Percentiles rank a stretch among this genome's conserved stretches.
phyloP scores from a whole-genome alignment of 1,140 invertebrate species.

The Hycleus phaleratus region DNA sequence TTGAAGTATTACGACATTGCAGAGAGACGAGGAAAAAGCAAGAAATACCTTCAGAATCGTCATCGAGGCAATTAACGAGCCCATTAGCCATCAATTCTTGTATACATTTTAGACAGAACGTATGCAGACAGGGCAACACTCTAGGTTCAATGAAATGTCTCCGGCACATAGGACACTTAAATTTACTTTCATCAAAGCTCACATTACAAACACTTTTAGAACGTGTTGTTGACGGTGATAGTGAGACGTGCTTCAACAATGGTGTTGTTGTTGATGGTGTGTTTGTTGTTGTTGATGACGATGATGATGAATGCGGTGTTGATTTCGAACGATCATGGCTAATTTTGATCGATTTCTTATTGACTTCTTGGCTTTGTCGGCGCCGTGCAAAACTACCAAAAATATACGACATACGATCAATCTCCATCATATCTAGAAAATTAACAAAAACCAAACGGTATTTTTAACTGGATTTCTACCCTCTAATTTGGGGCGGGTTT shows the following conservation, averaged over 20 bases:
- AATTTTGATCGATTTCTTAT: conserved; percentile 22
- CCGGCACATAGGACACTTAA: conserved; percentile 45
- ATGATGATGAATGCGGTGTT: conserved; percentile 20
- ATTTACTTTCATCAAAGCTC: conserved; percentile 26
- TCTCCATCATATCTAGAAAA: conserved; percentile 42
- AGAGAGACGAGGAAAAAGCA: no score
- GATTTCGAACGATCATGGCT: conserved; percentile 31
- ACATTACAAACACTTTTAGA: conserved; percentile 24
- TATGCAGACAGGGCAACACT: conserved; percentile 50
- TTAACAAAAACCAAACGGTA: no score
- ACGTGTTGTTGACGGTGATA: conserved; percentile 1
- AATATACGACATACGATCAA: conserved; percentile 50
- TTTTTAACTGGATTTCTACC: no score
- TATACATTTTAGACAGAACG: conserved; percentile 50
- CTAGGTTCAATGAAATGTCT: conserved; percentile 46
- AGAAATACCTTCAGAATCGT: conserved; percentile 36
- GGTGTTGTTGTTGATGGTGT: no score
- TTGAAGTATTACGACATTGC: no score
- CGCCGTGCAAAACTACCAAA: conserved; percentile 52
- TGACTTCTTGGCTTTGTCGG: conserved; percentile 38
- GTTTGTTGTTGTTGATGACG: conserved; percentile 1
- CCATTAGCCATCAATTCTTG: conserved; percentile 39
- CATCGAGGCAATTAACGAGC: conserved; percentile 33
- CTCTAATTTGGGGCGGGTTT: no score
- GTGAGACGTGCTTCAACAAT: no score